These are phyloP conservation scores for Nephrotoma appendiculata DNA, from an alignment of 2,888 invertebrate species.

Conservation along the genomic window DNA sequence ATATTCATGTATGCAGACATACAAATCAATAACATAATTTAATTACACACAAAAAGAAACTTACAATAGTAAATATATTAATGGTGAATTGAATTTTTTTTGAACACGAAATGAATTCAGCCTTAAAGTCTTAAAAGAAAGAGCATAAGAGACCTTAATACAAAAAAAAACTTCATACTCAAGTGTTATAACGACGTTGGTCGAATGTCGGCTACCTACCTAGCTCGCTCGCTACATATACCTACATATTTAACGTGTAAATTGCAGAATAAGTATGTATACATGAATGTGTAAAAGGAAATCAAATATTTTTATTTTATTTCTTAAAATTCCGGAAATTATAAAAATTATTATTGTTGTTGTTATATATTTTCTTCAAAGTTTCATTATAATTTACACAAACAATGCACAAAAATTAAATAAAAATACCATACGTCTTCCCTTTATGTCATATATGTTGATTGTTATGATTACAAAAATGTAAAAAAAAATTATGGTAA, in stretches of 20 bases:
- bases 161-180: no score
- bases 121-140: no score
- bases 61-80: not conserved
- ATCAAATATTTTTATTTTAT: not conserved
- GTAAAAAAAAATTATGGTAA: not conserved
- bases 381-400: not conserved
- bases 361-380: not conserved
- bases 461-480: not conserved
- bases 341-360: not conserved
- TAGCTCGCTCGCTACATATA: no score
- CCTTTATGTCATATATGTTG: not conserved
- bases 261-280: not conserved
- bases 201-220: no score
- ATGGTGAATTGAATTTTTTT: not conserved
- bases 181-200: no score
- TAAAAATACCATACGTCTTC: not conserved
- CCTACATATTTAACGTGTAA: not conserved
- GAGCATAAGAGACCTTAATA: no score
- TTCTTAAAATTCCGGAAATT: not conserved
- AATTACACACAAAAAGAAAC: not conserved
- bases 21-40: not conserved
- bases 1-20: not conserved
- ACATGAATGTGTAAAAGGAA: not conserved
- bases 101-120: no score
- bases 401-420: not conserved